These are phyloP conservation scores for Thryonomys swinderianus DNA, from an alignment of 2,113 vertebrate genomes.

Conservation along the genomic window DNA sequence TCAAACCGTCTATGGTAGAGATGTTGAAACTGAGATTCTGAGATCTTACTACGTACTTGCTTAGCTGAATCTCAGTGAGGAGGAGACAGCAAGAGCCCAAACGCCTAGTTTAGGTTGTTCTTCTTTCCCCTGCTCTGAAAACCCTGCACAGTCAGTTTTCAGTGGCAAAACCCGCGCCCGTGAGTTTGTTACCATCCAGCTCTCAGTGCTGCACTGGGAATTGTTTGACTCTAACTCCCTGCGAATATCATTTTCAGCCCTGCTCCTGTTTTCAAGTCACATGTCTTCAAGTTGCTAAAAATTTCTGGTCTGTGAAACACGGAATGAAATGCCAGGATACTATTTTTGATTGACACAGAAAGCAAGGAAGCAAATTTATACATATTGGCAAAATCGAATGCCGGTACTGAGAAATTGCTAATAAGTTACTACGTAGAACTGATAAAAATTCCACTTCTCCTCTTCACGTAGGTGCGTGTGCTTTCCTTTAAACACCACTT, in stretches of 20 bases:
- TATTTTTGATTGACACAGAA: conserved; percentile 78
- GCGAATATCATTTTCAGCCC: conserved; percentile 47
- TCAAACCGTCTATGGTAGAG: background rate
- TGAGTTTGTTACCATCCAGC: conserved; percentile 41
- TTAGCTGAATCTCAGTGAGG: background rate
- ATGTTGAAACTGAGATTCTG: background rate
- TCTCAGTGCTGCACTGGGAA: conserved; percentile 4
- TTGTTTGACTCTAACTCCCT: conserved; percentile 46
- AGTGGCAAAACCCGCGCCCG: background rate
- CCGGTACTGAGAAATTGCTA: conserved; percentile 25
- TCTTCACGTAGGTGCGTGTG: background rate
- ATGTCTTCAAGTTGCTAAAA: conserved; percentile 71
- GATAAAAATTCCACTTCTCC: background rate
- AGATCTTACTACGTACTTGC: background rate
- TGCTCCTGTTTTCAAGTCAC: conserved; percentile 69
- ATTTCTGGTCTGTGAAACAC: conserved; percentile 65
- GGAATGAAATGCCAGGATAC: conserved; percentile 71
- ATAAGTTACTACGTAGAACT: background rate
- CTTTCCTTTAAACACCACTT: background rate
- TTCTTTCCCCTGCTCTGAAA: background rate
- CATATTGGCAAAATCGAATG: conserved; percentile 43
- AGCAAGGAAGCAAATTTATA: conserved; percentile 53
- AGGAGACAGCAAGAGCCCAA: background rate
- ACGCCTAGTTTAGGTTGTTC: background rate
- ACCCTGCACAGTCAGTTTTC: conserved; percentile 24